A percentile compares a stretch with the other conserved stretches of the same genome.
These are phyloP conservation scores for Clarias platycephalus DNA, from an alignment of 2,797 vertebrate species.

Conservation along the genomic window DNA sequence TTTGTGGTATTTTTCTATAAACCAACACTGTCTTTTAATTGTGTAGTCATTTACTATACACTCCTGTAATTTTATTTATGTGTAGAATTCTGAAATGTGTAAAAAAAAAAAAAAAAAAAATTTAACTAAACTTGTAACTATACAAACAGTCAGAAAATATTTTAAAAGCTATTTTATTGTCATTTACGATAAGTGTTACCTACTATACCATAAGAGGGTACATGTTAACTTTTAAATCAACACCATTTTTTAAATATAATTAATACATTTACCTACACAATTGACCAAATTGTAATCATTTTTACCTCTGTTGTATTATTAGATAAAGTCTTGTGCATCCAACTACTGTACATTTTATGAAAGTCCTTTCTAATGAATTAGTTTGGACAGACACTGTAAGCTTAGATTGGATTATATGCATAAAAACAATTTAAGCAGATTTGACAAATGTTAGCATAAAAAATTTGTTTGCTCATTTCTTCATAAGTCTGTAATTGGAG, in stretches of 20 bases:
- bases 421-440: background rate
- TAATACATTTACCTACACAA: background rate
- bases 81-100: background rate
- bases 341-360: background rate
- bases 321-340: background rate
- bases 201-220: background rate
- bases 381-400: no score
- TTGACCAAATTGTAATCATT: background rate
- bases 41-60: background rate
- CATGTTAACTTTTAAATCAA: background rate
- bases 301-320: background rate
- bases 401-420: background rate
- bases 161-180: background rate
- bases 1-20: background rate
- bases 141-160: background rate
- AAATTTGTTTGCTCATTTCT: background rate
- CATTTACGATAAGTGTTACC: background rate
- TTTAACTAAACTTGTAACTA: background rate
- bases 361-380: background rate
- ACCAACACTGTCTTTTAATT: background rate
- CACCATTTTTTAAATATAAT: background rate
- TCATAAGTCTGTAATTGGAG: background rate
- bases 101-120: background rate
- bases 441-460: background rate
- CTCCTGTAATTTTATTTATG: background rate